phyloP scores from a whole-genome alignment of 1,140 invertebrate genomes.

The Zophobas morio region DNA sequence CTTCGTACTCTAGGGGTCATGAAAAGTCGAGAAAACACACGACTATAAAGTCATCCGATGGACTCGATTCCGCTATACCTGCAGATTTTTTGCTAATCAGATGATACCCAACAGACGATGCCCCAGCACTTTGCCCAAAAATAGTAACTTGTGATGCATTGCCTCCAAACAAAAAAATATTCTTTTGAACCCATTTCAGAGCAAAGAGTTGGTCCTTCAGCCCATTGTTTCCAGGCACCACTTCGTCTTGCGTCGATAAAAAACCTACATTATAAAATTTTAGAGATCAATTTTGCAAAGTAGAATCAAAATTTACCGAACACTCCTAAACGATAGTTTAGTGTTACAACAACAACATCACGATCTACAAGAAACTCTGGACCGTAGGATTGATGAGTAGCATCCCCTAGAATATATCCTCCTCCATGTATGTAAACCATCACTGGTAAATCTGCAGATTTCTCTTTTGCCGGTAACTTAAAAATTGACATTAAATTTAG shows the following conservation, averaged over 20 bases:
- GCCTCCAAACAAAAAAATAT: conserved; percentile 81
- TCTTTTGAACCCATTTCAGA: conserved; percentile 78
- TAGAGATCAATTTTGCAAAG: no score
- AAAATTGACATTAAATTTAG: not conserved
- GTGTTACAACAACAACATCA: conserved; percentile 70
- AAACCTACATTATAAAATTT: conserved; percentile 18
- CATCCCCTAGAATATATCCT: conserved; percentile 4
- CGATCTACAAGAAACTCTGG: conserved; percentile 68
- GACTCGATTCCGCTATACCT: not conserved
- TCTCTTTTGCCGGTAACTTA: not conserved
- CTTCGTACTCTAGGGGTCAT: no score
- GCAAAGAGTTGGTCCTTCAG: conserved; percentile 81
- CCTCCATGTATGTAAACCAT: conserved; percentile 44
- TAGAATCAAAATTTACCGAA: conserved; percentile 65
- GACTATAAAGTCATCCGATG: no score
- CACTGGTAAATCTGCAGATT: conserved; percentile 20
- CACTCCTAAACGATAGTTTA: conserved; percentile 71
- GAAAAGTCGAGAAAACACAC: no score
- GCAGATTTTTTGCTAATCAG: conserved; percentile 67
- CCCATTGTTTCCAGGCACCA: conserved; percentile 78
- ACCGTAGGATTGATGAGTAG: conserved; percentile 56
- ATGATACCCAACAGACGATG: conserved; percentile 75
- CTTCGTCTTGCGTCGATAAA: conserved; percentile 74
- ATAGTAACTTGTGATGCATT: conserved; percentile 79
- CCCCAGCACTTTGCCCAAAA: conserved; percentile 79